A percentile compares a stretch with the other conserved stretches of the same genome.
Conservation (phyloP, 2,888 invertebrate species). For the Polydrusus pterygomalis region DNA sequence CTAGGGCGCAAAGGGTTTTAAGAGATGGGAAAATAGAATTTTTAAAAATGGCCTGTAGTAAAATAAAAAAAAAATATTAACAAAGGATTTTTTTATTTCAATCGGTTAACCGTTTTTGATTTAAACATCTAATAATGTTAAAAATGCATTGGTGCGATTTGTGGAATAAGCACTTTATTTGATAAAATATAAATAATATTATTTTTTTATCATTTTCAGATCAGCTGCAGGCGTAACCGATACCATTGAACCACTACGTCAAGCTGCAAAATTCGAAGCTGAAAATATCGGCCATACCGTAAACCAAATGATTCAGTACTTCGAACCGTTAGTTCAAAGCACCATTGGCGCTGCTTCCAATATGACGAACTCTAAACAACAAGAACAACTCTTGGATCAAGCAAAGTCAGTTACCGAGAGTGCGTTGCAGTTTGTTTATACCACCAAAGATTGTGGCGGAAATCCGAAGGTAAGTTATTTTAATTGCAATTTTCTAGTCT, state of each 20-base stretch:
- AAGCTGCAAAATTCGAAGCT: conserved; percentile 92
- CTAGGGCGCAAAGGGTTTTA: too few relatives aligned
- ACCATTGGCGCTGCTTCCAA: conserved; percentile 93
- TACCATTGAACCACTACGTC: conserved; percentile 87
- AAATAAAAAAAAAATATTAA: too few relatives aligned
- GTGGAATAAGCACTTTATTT: background rate
- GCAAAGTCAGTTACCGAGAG: conserved; percentile 96
- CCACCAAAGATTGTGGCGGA: conserved; percentile 92
- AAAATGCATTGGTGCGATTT: too few relatives aligned
- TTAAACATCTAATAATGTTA: too few relatives aligned
- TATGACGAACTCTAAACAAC: conserved; percentile 90
- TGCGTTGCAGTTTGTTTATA: conserved; percentile 88
- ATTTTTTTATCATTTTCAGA: conserved; percentile 64
- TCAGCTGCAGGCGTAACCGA: conserved; percentile 88
- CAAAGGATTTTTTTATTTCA: too few relatives aligned
- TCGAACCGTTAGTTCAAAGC: conserved; percentile 89
- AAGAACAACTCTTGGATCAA: conserved; percentile 91
- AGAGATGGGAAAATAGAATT: too few relatives aligned
- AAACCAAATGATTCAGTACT: conserved; percentile 83
- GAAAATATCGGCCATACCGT: conserved; percentile 95
- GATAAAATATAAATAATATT: background rate
- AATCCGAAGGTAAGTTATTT: conserved; percentile 85
- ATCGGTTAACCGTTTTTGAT: too few relatives aligned
- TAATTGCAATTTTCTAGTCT: too few relatives aligned
- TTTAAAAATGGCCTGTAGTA: too few relatives aligned